Evolutionary conservation across 2,113 vertebrate genomes (phyloP).

Genomic region (Notarius lentiginosus): DNA sequence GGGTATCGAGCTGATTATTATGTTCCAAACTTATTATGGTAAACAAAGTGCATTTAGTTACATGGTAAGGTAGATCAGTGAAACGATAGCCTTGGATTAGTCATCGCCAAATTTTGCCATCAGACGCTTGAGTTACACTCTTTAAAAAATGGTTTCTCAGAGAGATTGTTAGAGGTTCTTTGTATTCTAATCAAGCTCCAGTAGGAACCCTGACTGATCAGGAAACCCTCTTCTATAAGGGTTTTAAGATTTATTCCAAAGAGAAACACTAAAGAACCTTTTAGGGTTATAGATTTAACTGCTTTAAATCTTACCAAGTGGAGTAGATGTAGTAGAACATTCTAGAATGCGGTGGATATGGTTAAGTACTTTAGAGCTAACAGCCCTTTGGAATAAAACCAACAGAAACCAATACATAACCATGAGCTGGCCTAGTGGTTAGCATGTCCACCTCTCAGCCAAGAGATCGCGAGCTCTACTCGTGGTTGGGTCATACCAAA

Average conservation of each 20-base stretch:
- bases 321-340: not conserved
- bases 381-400: not conserved
- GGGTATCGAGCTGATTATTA: constrained; percentile 71
- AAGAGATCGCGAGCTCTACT: no score
- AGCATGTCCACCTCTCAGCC: no score
- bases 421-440: no score
- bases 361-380: not conserved
- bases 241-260: not conserved
- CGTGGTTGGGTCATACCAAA: no score
- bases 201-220: not conserved
- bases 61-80: not conserved
- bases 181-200: not conserved
- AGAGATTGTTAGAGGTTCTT: not conserved
- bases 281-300: not conserved
- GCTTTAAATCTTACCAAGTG: not conserved
- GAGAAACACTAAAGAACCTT: not conserved
- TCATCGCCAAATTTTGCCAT: not conserved
- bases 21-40: not conserved
- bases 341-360: not conserved
- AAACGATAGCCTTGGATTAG: not conserved
- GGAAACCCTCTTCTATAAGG: not conserved
- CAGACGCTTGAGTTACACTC: no score
- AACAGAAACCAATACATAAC: not conserved
- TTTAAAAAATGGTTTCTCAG: not conserved
- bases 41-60: not conserved